A percentile compares a stretch with the other conserved stretches of the same genome.
Conservation (phyloP, 2,113 vertebrate genomes). For the Pithys albifrons region DNA sequence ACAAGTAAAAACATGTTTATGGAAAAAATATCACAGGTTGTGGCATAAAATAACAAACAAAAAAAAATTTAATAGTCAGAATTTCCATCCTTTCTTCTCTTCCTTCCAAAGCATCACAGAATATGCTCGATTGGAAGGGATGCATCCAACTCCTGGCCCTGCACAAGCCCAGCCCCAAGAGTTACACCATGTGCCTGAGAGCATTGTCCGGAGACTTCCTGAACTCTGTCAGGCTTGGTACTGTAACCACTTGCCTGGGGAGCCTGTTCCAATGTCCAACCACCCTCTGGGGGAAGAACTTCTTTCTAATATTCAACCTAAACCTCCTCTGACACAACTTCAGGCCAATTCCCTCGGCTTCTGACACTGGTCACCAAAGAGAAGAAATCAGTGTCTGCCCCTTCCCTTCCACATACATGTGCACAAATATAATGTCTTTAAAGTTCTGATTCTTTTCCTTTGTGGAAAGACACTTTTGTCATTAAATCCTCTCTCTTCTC, state of each 20-base stretch:
- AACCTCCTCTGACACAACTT: not conserved
- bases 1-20: not conserved
- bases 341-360: not conserved
- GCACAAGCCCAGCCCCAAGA: not conserved
- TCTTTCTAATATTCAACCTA: not conserved
- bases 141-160: not conserved
- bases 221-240: not conserved
- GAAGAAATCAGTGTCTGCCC: not conserved
- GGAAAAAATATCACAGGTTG: not conserved
- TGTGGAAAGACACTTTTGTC: not conserved
- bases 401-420: rapidly evolving
- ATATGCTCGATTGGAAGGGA: not conserved
- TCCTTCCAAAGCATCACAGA: not conserved
- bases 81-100: not conserved
- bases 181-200: not conserved
- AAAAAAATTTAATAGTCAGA: not conserved
- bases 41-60: not conserved
- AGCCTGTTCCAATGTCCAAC: not conserved
- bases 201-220: not conserved
- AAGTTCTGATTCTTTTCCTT: not conserved
- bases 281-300: not conserved
- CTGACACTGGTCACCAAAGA: not conserved
- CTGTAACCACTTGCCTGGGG: not conserved
- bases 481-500: not conserved
- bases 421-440: not conserved